Evolutionary conservation across 2,888 invertebrate genomes (phyloP).

Genomic region (Coremacera marginata): DNA sequence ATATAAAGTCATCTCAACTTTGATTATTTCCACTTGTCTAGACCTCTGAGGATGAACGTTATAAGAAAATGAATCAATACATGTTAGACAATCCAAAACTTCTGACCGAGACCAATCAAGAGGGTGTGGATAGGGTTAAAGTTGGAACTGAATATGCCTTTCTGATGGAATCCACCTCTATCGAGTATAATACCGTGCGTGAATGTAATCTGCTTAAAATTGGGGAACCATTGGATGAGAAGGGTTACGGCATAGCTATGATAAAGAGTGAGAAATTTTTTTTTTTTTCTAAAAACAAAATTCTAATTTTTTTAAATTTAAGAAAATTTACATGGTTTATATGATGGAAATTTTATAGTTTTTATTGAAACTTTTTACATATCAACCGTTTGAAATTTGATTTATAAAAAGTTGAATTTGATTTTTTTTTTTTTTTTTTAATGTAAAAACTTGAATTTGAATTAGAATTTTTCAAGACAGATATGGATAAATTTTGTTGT

Average conservation of each 20-base stretch:
- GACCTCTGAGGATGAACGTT: conserved; percentile 82
- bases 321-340: too few species aligned
- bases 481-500: too few species aligned
- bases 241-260: conserved; percentile 82
- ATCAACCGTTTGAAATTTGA: too few species aligned
- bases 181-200: conserved; percentile 78
- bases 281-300: too few species aligned
- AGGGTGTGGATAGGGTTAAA: conserved; percentile 72
- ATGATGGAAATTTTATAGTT: too few species aligned
- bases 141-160: conserved; percentile 74
- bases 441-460: not conserved
- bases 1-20: not conserved
- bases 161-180: conserved; percentile 83
- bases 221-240: conserved; percentile 76
- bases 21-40: conserved; percentile 34
- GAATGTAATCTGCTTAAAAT: conserved; percentile 75
- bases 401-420: too few species aligned
- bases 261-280: conserved; percentile 72
- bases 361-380: too few species aligned
- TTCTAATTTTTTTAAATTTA: too few species aligned
- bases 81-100: conserved; percentile 76
- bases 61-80: conserved; percentile 83
- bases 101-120: conserved; percentile 70
- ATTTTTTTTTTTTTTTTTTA: too few species aligned
- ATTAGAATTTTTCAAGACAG: too few species aligned